Conservation (phyloP, 2,113 vertebrate species). For the Brachionichthys hirsutus region DNA sequence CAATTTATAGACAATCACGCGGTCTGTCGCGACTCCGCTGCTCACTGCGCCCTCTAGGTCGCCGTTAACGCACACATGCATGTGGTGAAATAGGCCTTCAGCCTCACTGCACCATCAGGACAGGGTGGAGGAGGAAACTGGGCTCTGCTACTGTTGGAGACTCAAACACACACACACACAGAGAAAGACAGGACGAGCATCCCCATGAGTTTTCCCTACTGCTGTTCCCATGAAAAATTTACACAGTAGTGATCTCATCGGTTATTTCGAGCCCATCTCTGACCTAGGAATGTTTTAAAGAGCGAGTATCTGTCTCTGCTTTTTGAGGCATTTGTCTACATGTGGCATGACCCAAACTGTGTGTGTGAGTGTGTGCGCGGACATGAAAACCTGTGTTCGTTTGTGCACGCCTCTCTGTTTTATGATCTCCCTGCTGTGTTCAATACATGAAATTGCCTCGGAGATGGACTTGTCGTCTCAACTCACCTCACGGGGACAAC, state of each 20-base stretch:
- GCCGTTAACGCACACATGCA: conserved; percentile 31
- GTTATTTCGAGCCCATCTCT: conserved; percentile 77
- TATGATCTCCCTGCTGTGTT: conserved; percentile 26
- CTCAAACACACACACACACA: conserved; percentile 36
- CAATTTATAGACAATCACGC: conserved; percentile 67
- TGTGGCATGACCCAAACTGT: conserved; percentile 12
- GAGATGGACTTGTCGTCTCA: conserved; percentile 25
- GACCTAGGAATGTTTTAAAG: conserved; percentile 77
- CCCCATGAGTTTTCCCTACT: conserved; percentile 72
- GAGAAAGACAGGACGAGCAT: conserved; percentile 61
- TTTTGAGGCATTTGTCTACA: conserved; percentile 20
- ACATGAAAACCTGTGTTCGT: conserved; percentile 1
- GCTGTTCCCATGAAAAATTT: conserved; percentile 80
- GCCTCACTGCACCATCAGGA: conserved; percentile 11
- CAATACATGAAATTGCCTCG: conserved; percentile 25
- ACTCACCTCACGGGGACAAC: conserved; percentile 15
- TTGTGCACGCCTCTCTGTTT: conserved; percentile 2
- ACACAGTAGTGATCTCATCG: conserved; percentile 79
- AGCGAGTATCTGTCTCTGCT: conserved; percentile 54
- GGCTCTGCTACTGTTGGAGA: conserved; percentile 37
- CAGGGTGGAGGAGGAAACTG: conserved; percentile 20
- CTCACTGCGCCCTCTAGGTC: conserved; percentile 48
- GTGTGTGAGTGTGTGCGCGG: neutral
- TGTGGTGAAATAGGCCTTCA: conserved; percentile 37
- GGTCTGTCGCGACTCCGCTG: conserved; percentile 49